A percentile compares a stretch with the other conserved stretches of the same genome.
Conservation (phyloP, 2,113 vertebrate species). For the Henicopernis longicauda region DNA sequence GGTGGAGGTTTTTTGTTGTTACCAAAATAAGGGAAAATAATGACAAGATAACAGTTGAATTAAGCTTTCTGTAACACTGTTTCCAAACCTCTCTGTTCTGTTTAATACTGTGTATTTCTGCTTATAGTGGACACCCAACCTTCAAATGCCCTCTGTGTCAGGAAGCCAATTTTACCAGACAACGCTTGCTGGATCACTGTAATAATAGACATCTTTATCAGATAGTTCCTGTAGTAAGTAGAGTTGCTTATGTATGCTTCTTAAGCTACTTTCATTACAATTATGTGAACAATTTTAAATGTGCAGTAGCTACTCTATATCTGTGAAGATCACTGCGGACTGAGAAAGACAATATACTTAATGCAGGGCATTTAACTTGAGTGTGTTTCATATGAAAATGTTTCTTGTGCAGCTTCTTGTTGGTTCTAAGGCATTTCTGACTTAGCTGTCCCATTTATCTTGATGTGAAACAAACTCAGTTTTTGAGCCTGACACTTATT, state of each 20-base stretch:
- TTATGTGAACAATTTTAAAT: not conserved
- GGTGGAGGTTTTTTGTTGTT: rapidly evolving
- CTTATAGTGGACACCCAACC: slow-evolving; percentile 69
- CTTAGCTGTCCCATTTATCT: not conserved
- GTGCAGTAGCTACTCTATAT: not conserved
- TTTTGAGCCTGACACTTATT: not conserved
- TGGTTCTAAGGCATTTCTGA: not conserved
- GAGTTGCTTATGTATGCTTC: not conserved
- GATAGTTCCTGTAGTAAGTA: slow-evolving; percentile 77
- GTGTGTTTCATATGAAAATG: not conserved
- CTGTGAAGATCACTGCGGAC: not conserved
- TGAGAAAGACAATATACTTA: not conserved
- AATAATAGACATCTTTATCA: slow-evolving; percentile 77
- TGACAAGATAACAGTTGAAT: not conserved
- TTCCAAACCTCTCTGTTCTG: not conserved
- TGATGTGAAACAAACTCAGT: not conserved
- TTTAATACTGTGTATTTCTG: slow-evolving; percentile 6
- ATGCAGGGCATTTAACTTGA: not conserved
- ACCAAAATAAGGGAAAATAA: not conserved
- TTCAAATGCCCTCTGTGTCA: slow-evolving; percentile 84
- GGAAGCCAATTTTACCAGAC: slow-evolving; percentile 77
- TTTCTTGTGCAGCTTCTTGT: not conserved
- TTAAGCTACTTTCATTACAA: not conserved
- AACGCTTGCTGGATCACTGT: slow-evolving; percentile 80
- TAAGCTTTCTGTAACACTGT: not conserved